A percentile compares a stretch with the other conserved stretches of the same genome.
Conservation (phyloP, 2,888 invertebrate species). For the Urechis unicinctus region DNA sequence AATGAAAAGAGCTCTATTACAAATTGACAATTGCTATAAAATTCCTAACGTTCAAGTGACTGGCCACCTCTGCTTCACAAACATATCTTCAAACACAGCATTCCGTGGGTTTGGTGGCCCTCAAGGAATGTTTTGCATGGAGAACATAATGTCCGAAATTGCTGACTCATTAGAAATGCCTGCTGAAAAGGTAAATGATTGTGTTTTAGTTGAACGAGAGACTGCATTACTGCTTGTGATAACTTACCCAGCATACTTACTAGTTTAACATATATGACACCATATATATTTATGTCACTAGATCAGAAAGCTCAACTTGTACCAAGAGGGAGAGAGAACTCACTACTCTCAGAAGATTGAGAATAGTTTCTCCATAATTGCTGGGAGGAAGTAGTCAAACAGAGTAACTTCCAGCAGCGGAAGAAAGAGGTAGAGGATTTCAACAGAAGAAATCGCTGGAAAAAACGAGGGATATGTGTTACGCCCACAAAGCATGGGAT, state of each 20-base stretch:
- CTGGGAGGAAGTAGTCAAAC: conserved; percentile 70
- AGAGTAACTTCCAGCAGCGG: conserved; percentile 62
- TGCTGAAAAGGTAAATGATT: conserved; percentile 57
- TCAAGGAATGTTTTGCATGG: conserved; percentile 81
- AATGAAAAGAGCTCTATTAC: conserved; percentile 36
- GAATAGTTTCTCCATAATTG: conserved; percentile 64
- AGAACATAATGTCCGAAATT: conserved; percentile 70
- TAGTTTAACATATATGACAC: too few relatives aligned
- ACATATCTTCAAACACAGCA: conserved; percentile 85
- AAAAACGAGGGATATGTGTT: conserved; percentile 76
- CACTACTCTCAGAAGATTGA: conserved; percentile 70
- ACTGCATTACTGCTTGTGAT: background rate
- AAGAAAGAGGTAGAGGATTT: conserved; percentile 61
- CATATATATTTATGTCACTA: conserved; percentile 25
- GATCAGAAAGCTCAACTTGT: conserved; percentile 66
- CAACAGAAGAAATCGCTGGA: conserved; percentile 70
- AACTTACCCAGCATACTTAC: too few relatives aligned
- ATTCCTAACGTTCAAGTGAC: conserved; percentile 68
- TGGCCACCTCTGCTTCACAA: conserved; percentile 68
- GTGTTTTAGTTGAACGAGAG: background rate
- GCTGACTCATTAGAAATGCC: conserved; percentile 65
- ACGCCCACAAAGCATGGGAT: conserved; percentile 82
- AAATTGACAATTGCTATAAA: conserved; percentile 62
- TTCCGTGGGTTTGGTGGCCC: conserved; percentile 72
- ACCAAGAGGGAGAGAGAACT: conserved; percentile 69